Evolutionary conservation across 2,888 invertebrate species (phyloP).

Genomic region (Parapristionchus giblindavisi): DNA sequence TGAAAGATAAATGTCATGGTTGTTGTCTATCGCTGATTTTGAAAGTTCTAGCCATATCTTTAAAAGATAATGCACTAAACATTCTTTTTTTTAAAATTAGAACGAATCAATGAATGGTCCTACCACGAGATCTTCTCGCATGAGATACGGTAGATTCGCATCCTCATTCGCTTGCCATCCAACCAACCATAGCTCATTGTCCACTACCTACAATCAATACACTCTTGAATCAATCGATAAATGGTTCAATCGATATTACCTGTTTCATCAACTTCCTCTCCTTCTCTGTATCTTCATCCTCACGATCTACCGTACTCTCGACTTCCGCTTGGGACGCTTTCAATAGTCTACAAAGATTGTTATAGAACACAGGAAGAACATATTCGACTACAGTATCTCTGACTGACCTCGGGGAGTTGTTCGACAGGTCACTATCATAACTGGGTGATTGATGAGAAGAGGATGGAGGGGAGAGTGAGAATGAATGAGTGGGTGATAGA

Average conservation of each 20-base stretch:
- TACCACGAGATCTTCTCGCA: conserved; percentile 53
- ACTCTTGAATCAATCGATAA: neutral
- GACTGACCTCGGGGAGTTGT: neutral
- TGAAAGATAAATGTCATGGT: too few species aligned
- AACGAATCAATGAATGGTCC: neutral
- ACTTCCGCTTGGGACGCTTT: too few species aligned
- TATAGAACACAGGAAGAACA: neutral
- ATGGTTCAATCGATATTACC: neutral
- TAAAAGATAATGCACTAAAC: too few species aligned
- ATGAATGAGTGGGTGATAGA: conserved; percentile 38
- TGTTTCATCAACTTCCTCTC: conserved; percentile 33
- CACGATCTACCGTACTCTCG: conserved; percentile 9
- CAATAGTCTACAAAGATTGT: too few species aligned
- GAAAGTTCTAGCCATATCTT: too few species aligned
- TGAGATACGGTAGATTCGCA: conserved; percentile 49
- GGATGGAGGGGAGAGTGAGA: conserved; percentile 32
- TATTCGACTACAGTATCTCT: neutral
- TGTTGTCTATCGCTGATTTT: too few species aligned
- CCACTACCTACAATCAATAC: conserved; percentile 45
- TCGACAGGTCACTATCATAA: conserved; percentile 29
- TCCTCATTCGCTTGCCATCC: conserved; percentile 54
- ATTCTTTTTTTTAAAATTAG: neutral
- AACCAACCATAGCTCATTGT: conserved; percentile 52
- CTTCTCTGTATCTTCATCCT: conserved; percentile 34
- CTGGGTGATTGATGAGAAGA: conserved; percentile 11